Evolutionary conservation across 2,113 vertebrate species (phyloP).

Genomic region (Lepus timidus): DNA sequence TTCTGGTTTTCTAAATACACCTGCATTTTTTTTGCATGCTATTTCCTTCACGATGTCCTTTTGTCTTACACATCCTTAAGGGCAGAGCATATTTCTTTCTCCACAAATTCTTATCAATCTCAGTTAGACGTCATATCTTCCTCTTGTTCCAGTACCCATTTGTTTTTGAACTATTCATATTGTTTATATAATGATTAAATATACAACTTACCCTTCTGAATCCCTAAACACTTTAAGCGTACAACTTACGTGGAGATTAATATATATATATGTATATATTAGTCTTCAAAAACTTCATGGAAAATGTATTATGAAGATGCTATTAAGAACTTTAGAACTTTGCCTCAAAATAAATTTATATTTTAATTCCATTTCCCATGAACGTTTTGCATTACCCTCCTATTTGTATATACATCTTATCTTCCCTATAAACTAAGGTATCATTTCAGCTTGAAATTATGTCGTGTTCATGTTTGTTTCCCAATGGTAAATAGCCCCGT

Average conservation of each 20-base stretch:
- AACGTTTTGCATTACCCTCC: no score
- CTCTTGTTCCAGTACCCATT: not conserved
- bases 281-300: no score
- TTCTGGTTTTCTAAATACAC: not conserved
- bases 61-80: not conserved
- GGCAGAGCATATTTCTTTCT: not conserved
- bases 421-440: not conserved
- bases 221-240: not conserved
- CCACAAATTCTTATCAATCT: not conserved
- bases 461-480: not conserved
- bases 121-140: not conserved
- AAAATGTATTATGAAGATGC: no score
- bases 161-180: not conserved
- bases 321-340: no score
- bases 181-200: not conserved
- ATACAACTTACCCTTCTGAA: not conserved
- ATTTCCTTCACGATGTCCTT: not conserved
- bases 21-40: not conserved
- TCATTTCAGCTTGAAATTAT: conserved; percentile 16
- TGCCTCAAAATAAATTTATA: no score
- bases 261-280: not conserved
- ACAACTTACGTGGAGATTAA: not conserved
- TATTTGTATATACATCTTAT: not conserved
- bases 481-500: not conserved
- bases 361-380: no score